Percentiles rank a stretch among this genome's conserved stretches.
phyloP scores from a whole-genome alignment of 2,888 invertebrate genomes.

The Alcis repandata region DNA sequence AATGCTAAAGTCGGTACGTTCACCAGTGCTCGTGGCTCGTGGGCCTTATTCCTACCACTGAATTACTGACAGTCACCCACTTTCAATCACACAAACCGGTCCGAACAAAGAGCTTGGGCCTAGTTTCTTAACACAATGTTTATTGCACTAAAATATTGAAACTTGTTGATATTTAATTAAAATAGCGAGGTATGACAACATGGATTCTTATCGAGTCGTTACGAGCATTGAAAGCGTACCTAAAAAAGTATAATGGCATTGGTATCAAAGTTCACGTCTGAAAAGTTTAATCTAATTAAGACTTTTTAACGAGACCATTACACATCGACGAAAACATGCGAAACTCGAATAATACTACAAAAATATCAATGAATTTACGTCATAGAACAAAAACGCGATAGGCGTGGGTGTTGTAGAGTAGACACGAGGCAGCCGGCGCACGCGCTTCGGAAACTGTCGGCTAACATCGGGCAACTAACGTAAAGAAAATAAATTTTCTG shows the following conservation, averaged over 20 bases:
- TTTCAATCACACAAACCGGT: conserved; percentile 76
- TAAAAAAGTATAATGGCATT: background rate
- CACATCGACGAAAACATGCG: conserved; percentile 2
- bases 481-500: conserved; percentile 55
- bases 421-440: conserved; percentile 65
- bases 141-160: conserved; percentile 44
- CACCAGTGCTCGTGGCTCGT: conserved; percentile 58
- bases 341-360: conserved; percentile 39
- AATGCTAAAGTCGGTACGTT: conserved; percentile 71
- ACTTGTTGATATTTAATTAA: conserved; percentile 50
- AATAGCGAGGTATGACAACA: conserved; percentile 34
- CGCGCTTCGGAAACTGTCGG: conserved; percentile 69
- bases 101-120: conserved; percentile 66
- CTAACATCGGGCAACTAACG: conserved; percentile 57
- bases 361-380: conserved; percentile 79
- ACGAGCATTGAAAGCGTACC: conserved; percentile 22
- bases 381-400: conserved; percentile 67
- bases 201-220: conserved; percentile 33
- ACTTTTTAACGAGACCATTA: conserved; percentile 23
- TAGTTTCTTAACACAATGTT: conserved; percentile 57
- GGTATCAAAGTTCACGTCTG: background rate
- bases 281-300: conserved; percentile 26
- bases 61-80: conserved; percentile 74
- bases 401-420: conserved; percentile 50
- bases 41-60: conserved; percentile 61